Conservation (phyloP, 2,888 invertebrate species). For the Mayetiola destructor region DNA sequence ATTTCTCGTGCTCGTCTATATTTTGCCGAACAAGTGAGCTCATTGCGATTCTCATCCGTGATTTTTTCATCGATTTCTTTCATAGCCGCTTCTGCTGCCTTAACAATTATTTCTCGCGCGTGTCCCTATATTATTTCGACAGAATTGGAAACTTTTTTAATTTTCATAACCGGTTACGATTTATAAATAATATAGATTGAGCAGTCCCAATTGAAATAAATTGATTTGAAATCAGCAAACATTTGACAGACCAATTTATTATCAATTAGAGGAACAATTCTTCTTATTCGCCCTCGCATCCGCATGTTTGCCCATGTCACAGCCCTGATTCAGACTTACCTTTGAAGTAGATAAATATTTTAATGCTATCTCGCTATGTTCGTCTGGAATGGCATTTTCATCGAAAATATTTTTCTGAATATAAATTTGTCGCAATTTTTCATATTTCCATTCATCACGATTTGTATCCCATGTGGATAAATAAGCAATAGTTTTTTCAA, state of each 20-base stretch:
- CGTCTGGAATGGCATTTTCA: slow-evolving; percentile 41
- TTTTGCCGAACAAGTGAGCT: slow-evolving; percentile 14
- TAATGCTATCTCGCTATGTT: slow-evolving; percentile 20
- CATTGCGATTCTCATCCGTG: not conserved
- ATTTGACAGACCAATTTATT: no score
- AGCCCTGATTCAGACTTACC: not conserved
- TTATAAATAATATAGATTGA: not conserved
- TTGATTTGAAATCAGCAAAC: no score
- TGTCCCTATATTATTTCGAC: slow-evolving; percentile 38
- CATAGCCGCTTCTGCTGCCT: slow-evolving; percentile 49
- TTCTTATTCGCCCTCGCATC: no score
- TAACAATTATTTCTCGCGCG: slow-evolving; percentile 44
- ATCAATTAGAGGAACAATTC: no score
- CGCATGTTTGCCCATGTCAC: not conserved
- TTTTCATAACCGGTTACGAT: not conserved
- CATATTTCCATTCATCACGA: slow-evolving; percentile 61
- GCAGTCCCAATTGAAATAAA: no score
- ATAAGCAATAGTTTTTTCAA: slow-evolving; percentile 49
- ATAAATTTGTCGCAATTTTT: slow-evolving; percentile 64
- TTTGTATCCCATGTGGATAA: slow-evolving; percentile 59
- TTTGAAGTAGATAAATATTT: not conserved
- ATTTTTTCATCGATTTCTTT: slow-evolving; percentile 40
- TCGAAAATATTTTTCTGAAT: slow-evolving; percentile 55
- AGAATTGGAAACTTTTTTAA: not conserved
- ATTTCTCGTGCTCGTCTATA: slow-evolving; percentile 31